Conservation (phyloP, 2,888 invertebrate genomes). For the Cabera pusaria region DNA sequence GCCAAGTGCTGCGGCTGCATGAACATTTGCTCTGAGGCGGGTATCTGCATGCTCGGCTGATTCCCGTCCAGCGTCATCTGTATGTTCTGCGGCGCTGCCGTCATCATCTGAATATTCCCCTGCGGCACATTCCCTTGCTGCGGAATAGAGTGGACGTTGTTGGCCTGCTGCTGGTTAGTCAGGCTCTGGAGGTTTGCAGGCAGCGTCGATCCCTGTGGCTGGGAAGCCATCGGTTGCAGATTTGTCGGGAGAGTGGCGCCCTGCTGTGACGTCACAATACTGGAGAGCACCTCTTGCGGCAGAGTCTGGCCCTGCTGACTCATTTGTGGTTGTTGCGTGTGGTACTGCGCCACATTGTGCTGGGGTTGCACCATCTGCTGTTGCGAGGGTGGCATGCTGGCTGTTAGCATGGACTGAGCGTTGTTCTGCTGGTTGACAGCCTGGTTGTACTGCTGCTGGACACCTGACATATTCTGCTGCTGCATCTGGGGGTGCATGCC, state of each 20-base stretch:
- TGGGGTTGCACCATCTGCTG: conserved; percentile 77
- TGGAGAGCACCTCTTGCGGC: conserved; percentile 76
- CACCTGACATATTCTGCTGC: conserved; percentile 72
- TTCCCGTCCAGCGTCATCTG: conserved; percentile 81
- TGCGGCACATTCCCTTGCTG: conserved; percentile 83
- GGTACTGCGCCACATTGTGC: conserved; percentile 77
- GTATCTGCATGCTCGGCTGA: conserved; percentile 82
- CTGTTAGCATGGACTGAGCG: conserved; percentile 72
- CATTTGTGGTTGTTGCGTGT: conserved; percentile 76
- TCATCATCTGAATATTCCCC: conserved; percentile 84
- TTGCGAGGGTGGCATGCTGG: conserved; percentile 72
- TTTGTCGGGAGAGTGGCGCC: conserved; percentile 74
- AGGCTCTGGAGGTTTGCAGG: conserved; percentile 83
- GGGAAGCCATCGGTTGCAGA: conserved; percentile 72
- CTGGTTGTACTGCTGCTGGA: conserved; percentile 81
- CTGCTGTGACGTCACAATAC: conserved; percentile 77
- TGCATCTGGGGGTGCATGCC: conserved; percentile 80
- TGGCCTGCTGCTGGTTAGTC: conserved; percentile 74
- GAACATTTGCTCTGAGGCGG: conserved; percentile 78
- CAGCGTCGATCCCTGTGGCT: conserved; percentile 84
- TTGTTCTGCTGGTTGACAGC: conserved; percentile 75
- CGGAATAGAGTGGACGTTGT: conserved; percentile 65
- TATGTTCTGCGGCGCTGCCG: conserved; percentile 78
- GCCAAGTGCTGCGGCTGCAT: conserved; percentile 72
- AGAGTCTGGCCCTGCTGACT: conserved; percentile 75